These are phyloP conservation scores for Lanius ludovicianus DNA, from an alignment of 2,113 vertebrate genomes.

Conservation along the genomic window DNA sequence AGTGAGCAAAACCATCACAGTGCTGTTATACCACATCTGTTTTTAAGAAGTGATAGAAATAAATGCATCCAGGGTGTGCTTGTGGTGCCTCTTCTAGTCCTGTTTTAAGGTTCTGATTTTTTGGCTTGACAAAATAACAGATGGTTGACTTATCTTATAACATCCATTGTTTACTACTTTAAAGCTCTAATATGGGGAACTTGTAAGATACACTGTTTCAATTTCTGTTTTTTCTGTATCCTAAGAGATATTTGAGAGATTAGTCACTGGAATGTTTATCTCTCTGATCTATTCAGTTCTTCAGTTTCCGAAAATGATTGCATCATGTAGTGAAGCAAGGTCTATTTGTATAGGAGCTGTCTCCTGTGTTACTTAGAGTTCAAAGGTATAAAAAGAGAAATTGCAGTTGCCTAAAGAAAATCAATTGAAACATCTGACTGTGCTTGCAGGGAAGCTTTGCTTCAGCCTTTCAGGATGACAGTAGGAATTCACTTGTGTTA, in stretches of 20 bases:
- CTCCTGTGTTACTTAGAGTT: not conserved
- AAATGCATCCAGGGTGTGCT: not conserved
- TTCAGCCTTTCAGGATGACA: not conserved
- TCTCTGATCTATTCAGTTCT: not conserved
- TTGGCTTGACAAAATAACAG: not conserved
- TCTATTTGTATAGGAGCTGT: not conserved
- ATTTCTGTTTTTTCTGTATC: not conserved
- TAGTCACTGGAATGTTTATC: not conserved
- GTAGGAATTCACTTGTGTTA: not conserved
- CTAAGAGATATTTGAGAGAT: not conserved
- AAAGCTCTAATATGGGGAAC: not conserved
- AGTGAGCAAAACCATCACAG: not conserved
- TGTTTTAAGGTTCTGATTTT: not conserved
- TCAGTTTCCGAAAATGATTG: not conserved
- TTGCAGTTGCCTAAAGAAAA: not conserved
- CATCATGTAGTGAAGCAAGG: not conserved
- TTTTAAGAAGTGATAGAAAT: not conserved
- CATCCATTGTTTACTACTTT: not conserved
- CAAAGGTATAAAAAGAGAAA: not conserved
- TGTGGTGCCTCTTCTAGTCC: not conserved
- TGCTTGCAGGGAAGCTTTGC: not conserved
- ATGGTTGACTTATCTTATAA: not conserved
- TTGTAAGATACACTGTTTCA: not conserved
- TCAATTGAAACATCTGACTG: not conserved
- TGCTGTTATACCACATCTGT: fast-evolving